Percentiles rank a stretch among this genome's conserved stretches.
These are phyloP conservation scores for Pyralis farinalis DNA, from an alignment of 2,888 invertebrate species.

Conservation along the genomic window DNA sequence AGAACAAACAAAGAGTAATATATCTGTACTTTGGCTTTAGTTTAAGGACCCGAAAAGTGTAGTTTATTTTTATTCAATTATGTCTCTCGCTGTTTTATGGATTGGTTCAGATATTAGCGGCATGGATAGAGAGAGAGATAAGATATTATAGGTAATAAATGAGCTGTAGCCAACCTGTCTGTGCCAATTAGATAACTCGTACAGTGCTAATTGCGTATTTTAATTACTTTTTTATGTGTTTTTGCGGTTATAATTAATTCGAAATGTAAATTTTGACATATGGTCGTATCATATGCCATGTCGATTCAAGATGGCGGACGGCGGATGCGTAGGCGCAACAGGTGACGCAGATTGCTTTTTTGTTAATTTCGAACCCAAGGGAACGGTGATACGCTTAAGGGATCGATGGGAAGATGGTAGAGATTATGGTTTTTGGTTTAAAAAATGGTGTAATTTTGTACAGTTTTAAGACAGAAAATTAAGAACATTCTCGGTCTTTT, in stretches of 20 bases:
- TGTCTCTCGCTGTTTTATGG: too few species aligned
- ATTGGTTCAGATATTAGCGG: too few species aligned
- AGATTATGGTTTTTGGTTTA: constrained; percentile 9
- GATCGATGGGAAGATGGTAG: constrained; percentile 49
- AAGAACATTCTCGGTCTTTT: too few species aligned
- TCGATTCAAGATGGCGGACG: constrained; percentile 56
- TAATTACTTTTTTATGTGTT: constrained; percentile 15
- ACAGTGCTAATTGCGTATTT: constrained; percentile 14
- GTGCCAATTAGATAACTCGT: too few species aligned
- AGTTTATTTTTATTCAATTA: too few species aligned
- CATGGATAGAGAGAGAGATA: too few species aligned
- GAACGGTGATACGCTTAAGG: constrained; percentile 61
- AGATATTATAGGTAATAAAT: too few species aligned
- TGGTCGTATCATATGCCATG: constrained; percentile 42
- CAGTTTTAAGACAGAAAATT: background rate
- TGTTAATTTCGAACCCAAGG: constrained; percentile 32
- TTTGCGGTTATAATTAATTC: constrained; percentile 33
- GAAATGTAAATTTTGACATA: constrained; percentile 71
- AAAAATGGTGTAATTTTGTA: background rate
- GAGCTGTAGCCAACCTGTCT: too few species aligned
- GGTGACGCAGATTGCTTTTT: constrained; percentile 60
- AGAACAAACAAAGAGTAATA: too few species aligned
- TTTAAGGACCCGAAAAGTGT: too few species aligned
- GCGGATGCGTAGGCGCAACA: constrained; percentile 71
- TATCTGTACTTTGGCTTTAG: too few species aligned